phyloP scores from a whole-genome alignment of 1,140 invertebrate species.

The Hydropsyche tenuis region DNA sequence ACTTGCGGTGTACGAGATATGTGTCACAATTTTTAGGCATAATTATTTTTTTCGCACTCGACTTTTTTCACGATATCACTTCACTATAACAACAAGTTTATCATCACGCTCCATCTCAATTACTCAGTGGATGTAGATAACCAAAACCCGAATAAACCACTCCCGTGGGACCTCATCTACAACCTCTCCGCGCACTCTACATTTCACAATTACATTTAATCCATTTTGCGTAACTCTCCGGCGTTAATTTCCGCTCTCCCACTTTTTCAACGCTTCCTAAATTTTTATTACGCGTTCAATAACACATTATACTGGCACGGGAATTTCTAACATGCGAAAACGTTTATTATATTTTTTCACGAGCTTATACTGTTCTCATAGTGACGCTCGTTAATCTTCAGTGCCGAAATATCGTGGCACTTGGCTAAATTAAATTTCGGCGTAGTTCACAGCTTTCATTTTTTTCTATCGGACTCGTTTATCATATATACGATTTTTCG shows the following conservation, averaged over 20 bases:
- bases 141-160: constrained; percentile 22
- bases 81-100: constrained; percentile 1
- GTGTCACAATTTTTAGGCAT: background rate
- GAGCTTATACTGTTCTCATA: too few species aligned
- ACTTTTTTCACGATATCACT: background rate
- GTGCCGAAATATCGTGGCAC: too few species aligned
- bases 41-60: background rate
- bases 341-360: too few species aligned
- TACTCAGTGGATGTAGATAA: constrained; percentile 12
- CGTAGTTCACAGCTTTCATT: too few species aligned
- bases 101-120: constrained; percentile 28
- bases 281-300: background rate
- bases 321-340: too few species aligned
- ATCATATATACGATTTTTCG: too few species aligned
- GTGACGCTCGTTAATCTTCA: too few species aligned
- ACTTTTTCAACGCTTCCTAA: background rate
- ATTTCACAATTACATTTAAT: constrained; percentile 21
- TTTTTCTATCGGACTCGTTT: too few species aligned
- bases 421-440: too few species aligned
- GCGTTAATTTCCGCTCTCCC: constrained; percentile 7
- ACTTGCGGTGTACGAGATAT: background rate
- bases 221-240: background rate
- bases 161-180: constrained; percentile 24
- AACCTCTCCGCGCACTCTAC: background rate
- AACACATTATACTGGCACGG: too few species aligned